Percentiles rank a stretch among this genome's conserved stretches.
phyloP scores from a whole-genome alignment of 2,113 vertebrate species.

The Mastomys coucha region DNA sequence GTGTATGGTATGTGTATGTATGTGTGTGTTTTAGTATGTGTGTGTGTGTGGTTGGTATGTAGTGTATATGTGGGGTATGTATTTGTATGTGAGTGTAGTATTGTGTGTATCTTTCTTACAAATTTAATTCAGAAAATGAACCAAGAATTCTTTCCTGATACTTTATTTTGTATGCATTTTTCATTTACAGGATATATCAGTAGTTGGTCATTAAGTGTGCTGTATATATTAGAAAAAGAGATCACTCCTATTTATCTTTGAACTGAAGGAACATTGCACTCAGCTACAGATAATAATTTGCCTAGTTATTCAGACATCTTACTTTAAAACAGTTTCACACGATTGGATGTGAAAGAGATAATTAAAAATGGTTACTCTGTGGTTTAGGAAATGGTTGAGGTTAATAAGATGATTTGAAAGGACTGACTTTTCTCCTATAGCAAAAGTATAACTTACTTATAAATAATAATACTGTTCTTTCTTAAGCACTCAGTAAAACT shows the following conservation, averaged over 20 bases:
- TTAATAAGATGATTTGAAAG: slow-evolving; percentile 35
- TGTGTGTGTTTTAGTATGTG: too few species aligned
- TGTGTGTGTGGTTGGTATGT: neutral
- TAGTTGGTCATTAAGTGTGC: neutral
- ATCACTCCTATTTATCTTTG: neutral
- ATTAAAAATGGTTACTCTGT: neutral
- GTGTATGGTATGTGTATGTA: neutral
- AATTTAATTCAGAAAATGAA: neutral
- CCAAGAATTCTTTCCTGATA: neutral
- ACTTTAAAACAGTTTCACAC: neutral
- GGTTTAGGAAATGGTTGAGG: slow-evolving; percentile 1
- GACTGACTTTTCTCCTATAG: neutral
- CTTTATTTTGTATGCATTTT: neutral
- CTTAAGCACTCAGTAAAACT: neutral
- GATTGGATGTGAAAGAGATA: neutral
- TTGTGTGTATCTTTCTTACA: neutral
- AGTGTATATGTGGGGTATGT: neutral
- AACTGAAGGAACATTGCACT: neutral
- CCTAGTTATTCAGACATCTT: neutral
- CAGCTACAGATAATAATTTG: neutral
- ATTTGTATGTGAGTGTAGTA: neutral
- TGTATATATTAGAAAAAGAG: neutral
- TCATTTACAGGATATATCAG: neutral
- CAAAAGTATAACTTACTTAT: slow-evolving; percentile 40
- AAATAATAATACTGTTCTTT: neutral